phyloP scores from a whole-genome alignment of 2,888 invertebrate genomes.

The Hemicrepidius hirtus region DNA sequence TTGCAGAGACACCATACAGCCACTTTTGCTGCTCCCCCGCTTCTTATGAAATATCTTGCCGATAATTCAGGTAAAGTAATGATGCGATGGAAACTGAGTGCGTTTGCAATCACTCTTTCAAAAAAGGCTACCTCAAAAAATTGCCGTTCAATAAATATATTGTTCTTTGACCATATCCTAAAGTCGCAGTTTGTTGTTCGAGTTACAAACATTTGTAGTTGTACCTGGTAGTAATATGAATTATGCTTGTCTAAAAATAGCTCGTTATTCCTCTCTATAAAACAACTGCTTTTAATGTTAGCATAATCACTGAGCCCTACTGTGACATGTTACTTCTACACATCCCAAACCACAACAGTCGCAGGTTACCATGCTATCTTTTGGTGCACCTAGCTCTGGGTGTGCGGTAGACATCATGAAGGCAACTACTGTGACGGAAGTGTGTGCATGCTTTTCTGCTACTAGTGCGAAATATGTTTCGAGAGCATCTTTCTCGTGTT shows the following conservation, averaged over 20 bases:
- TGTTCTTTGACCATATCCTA: too few species aligned
- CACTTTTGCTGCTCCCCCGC: too few species aligned
- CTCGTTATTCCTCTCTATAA: too few species aligned
- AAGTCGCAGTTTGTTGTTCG: background rate
- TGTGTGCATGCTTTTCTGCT: background rate
- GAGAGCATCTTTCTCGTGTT: conserved; percentile 5
- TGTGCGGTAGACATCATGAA: background rate
- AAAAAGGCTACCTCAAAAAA: too few species aligned
- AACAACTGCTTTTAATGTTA: too few species aligned
- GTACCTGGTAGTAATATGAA: background rate
- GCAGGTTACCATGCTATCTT: conserved; percentile 22
- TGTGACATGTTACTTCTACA: background rate
- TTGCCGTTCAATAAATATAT: too few species aligned
- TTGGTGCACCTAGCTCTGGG: conserved; percentile 19
- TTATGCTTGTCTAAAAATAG: background rate
- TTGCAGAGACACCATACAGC: background rate
- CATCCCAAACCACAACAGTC: conserved; percentile 26
- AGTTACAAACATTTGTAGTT: background rate
- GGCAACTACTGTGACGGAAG: background rate
- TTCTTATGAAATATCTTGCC: too few species aligned
- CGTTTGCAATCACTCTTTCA: background rate
- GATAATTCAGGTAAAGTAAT: background rate
- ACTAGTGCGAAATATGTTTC: background rate
- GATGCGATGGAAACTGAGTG: background rate
- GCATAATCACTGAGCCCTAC: too few species aligned